Percentiles rank a stretch among this genome's conserved stretches.
These are phyloP conservation scores for Bathynomus jamesi DNA, from an alignment of 1,140 invertebrate genomes.

Conservation along the genomic window DNA sequence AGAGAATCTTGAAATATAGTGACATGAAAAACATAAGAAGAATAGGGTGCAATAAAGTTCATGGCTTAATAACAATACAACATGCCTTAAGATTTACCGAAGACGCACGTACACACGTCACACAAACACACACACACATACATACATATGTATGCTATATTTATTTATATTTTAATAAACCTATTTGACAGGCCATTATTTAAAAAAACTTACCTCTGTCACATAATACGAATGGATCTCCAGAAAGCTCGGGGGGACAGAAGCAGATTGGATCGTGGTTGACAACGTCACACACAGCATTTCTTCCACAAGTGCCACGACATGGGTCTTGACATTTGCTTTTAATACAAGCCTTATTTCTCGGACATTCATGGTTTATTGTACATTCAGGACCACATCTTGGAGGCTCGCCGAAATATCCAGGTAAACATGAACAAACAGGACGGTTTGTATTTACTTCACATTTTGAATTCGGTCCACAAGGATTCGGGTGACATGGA, in stretches of 20 bases:
- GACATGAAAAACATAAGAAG: too few relatives aligned
- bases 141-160: too few relatives aligned
- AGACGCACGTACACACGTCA: too few relatives aligned
- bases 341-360: conserved; percentile 19
- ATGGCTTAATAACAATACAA: too few relatives aligned
- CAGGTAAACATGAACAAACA: conserved; percentile 15
- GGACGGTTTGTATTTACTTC: conserved; percentile 4
- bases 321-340: conserved; percentile 55
- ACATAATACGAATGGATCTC: conserved; percentile 38
- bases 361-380: conserved; percentile 9
- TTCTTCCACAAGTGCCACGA: conserved; percentile 33
- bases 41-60: too few relatives aligned
- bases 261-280: conserved; percentile 36
- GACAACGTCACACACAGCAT: conserved; percentile 36
- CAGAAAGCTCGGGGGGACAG: conserved; percentile 36
- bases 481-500: conserved; percentile 17
- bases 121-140: too few relatives aligned
- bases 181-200: too few relatives aligned
- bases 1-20: too few relatives aligned
- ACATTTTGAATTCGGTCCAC: conserved; percentile 19
- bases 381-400: conserved; percentile 21
- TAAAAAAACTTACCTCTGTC: background rate
- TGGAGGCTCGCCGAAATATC: conserved; percentile 12
- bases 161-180: too few relatives aligned
- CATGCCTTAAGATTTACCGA: too few relatives aligned